Evolutionary conservation across 2,113 vertebrate genomes (phyloP).

Genomic region (Anguilla rostrata): DNA sequence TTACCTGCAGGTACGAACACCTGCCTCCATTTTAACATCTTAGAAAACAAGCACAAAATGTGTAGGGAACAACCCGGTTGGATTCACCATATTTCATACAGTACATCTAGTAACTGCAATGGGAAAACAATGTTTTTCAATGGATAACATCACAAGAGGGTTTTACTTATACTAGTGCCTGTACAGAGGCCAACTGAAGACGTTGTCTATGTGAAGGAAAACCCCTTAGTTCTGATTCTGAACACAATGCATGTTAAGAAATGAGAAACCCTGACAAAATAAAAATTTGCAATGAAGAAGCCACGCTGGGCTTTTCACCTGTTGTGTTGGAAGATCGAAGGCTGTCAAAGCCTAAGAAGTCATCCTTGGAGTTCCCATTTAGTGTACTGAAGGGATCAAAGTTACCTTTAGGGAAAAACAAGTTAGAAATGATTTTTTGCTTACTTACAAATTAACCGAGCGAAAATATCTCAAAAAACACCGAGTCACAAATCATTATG

Average conservation of each 20-base stretch:
- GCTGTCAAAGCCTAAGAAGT: conserved; percentile 97
- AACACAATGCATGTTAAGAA: neutral
- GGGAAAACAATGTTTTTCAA: neutral
- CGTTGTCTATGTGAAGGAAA: neutral
- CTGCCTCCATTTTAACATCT: neutral
- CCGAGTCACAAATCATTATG: neutral
- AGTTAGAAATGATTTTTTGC: neutral
- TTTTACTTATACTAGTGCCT: neutral
- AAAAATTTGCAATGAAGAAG: neutral
- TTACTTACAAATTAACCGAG: neutral
- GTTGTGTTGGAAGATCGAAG: conserved; percentile 79
- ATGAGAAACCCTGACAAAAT: neutral
- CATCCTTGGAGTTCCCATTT: conserved; percentile 94
- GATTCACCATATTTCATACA: neutral
- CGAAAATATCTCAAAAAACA: neutral
- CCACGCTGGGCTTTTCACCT: conserved; percentile 57
- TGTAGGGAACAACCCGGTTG: neutral
- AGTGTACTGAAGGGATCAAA: conserved; percentile 93
- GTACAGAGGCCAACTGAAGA: neutral
- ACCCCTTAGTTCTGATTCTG: neutral
- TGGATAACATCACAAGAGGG: neutral
- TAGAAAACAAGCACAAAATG: neutral
- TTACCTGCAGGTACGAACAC: neutral
- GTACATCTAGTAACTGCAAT: neutral
- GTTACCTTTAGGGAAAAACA: conserved; percentile 69